Conservation (phyloP, 1,140 invertebrate genomes). For the Dinoponera quadriceps region DNA sequence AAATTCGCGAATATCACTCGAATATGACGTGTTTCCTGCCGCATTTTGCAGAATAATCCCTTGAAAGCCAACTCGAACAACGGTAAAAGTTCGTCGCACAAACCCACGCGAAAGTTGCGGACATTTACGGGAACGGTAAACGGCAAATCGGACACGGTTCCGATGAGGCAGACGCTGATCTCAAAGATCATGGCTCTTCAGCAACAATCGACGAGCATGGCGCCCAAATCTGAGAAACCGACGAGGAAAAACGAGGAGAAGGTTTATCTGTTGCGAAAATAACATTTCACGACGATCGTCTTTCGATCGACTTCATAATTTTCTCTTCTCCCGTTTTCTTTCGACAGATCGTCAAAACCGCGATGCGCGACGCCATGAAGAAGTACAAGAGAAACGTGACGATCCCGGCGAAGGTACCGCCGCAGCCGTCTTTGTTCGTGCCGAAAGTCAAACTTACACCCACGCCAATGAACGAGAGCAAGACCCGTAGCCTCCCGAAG, state of each 20-base stretch:
- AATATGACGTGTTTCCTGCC: background rate
- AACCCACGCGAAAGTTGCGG: slow-evolving; percentile 44
- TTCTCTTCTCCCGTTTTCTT: background rate
- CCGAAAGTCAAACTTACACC: slow-evolving; percentile 9
- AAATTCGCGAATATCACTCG: background rate
- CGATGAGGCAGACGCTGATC: slow-evolving; percentile 62
- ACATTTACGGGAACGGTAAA: background rate
- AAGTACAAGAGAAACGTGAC: slow-evolving; percentile 76
- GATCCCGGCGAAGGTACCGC: slow-evolving; percentile 50
- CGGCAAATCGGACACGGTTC: slow-evolving; percentile 38
- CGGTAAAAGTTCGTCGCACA: slow-evolving; percentile 40
- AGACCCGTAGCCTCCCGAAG: slow-evolving; percentile 50
- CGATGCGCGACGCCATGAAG: slow-evolving; percentile 70
- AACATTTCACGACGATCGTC: background rate
- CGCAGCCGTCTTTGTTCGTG: slow-evolving; percentile 57
- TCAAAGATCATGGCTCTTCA: slow-evolving; percentile 75
- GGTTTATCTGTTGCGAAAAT: slow-evolving; percentile 50
- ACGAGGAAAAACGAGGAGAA: slow-evolving; percentile 72
- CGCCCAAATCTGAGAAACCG: slow-evolving; percentile 62
- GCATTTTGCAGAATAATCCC: background rate
- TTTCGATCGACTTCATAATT: background rate
- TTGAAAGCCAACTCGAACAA: slow-evolving; percentile 25
- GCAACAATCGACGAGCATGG: slow-evolving; percentile 63
- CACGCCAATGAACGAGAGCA: slow-evolving; percentile 40
- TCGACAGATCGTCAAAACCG: slow-evolving; percentile 72